phyloP scores from a whole-genome alignment of 2,797 vertebrate genomes.

The Miichthys miiuy region DNA sequence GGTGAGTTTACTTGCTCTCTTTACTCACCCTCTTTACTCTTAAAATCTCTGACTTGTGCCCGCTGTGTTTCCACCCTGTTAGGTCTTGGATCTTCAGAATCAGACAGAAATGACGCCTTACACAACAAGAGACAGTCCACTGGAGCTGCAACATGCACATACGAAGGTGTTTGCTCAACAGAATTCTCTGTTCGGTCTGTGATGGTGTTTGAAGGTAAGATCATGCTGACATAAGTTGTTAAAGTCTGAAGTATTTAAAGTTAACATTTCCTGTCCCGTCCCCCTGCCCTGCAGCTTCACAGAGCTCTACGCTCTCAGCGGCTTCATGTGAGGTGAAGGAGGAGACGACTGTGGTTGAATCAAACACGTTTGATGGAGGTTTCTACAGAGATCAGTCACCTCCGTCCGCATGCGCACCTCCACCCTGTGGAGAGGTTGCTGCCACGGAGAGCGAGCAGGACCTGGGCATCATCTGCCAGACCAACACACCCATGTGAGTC shows the following conservation, averaged over 20 bases:
- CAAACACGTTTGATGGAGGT: conserved; percentile 39
- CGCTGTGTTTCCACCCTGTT: neutral
- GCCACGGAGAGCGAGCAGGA: conserved; percentile 73
- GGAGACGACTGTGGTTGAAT: conserved; percentile 49
- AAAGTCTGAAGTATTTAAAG: neutral
- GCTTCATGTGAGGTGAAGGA: conserved; percentile 58
- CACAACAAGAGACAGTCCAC: conserved; percentile 24
- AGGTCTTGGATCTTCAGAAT: conserved; percentile 54
- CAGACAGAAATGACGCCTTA: conserved; percentile 28
- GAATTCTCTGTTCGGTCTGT: conserved; percentile 26
- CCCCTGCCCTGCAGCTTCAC: conserved; percentile 13
- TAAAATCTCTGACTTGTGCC: neutral
- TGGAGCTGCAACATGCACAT: conserved; percentile 35
- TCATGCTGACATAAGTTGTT: neutral
- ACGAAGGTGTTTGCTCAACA: conserved; percentile 58
- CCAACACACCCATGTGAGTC: conserved; percentile 82
- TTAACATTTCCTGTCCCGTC: neutral
- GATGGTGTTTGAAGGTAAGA: conserved; percentile 44
- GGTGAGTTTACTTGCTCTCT: conserved; percentile 44
- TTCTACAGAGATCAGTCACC: conserved; percentile 36
- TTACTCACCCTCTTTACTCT: neutral
- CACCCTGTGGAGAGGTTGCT: conserved; percentile 28
- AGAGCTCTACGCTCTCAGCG: conserved; percentile 18
- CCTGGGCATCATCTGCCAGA: conserved; percentile 83
- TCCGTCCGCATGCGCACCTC: conserved; percentile 34